Base-by-base conservation (phyloP, 1,140 invertebrate genomes). In the Eurosta solidaginis region DNA sequence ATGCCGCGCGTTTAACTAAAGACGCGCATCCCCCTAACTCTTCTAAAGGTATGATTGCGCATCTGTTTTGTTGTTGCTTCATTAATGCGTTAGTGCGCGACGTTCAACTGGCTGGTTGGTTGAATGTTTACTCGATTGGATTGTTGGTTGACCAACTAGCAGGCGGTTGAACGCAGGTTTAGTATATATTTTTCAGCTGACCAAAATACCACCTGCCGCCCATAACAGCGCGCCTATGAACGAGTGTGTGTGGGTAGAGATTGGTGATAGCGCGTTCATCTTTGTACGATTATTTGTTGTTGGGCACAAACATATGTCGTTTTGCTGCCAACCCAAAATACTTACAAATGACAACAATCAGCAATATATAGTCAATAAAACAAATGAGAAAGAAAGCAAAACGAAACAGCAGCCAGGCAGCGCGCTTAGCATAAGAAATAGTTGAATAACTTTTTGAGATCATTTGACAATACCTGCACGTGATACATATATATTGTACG, bases 141-240 rank as follows among this genome's bases (percentile, higher is more conserved):
- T n/a, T n/a, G n/a, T n/a, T n/a, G 50, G 14, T 20, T 2, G 25
- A 33, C 1, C 1, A 7, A 7, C 6, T 3, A 7, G 20, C 59
- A 20, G 14, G 59, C 59, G 59, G 59, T n/a, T n/a, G n/a, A n/a
- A 22, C 27, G 59, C n/a, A n/a, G 59, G 36, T 68, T 29, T 29
- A 29, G 33, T 40, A 7, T 68, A 20, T n/a, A 40, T 40, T 68
- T 68, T 68, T 74, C 42, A 74, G 73, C 44, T 74, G 73, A 74
- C 44, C 73, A 74, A 74, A 74, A 74, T 74, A 74, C 44, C 73
- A 74, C 73, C 73, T 74, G 73, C 73, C 73, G 73, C 73, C 73
- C 73, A 74, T 74, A 47, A 17, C 44, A 45, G 42, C 42, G 40
- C 40, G 12, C 17, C 63, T 73, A n/a, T 29, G 10, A 42, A 29